Evolutionary conservation across 92 coral and sea anemone genomes (phyloP), one percentile per base, ranked within the genome.

Genomic region (Micromussa lordhowensis): DNA sequence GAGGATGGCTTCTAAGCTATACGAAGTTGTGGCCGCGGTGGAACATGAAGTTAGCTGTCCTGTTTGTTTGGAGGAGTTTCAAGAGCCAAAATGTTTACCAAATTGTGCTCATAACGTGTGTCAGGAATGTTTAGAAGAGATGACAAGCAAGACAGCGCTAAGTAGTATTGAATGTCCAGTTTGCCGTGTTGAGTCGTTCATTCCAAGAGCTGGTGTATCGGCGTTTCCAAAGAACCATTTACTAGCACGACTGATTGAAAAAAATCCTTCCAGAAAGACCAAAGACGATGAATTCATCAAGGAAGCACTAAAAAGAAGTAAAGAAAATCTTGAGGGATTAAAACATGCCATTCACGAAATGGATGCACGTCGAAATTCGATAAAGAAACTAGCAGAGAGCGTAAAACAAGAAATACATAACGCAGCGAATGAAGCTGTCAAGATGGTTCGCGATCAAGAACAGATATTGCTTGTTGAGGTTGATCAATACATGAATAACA

Each of bases 101-200:
- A 88, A 88, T 49, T 91, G 94, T 31, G 94, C 92, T 31, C 94
- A 91, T 77, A 91, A 89, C 38, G 94, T 91, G 77, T 91, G 94
- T 72, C 90, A 83, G 82, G 87, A 91, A 72, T 91, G 94, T 72
- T 86, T 91, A 17, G 92, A 91, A 75, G 86, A 84, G 49, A 88
- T 91, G 89, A 77, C 89, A 14, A 68, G 73, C 34, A 68, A 89
- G 51, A 64, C 70, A 8, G 32, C 64, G 34, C 28, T 36, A 21
- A 31, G 19, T 29, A 53, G 68, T 71, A 73, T 91, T 7, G 94
- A 91, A 64, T 91, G 94, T 57, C 94, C 94, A 13, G 94, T 91
- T 59, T 91, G 94, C 76, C 94, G 94, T 24, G 86, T 83, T 5
- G 89, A 70, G 66, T 91, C 94, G n/a, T 86, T 76, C 71, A 69